Evolutionary conservation across 2,888 invertebrate genomes (phyloP).

Genomic region (Leptopterna dolabrata): DNA sequence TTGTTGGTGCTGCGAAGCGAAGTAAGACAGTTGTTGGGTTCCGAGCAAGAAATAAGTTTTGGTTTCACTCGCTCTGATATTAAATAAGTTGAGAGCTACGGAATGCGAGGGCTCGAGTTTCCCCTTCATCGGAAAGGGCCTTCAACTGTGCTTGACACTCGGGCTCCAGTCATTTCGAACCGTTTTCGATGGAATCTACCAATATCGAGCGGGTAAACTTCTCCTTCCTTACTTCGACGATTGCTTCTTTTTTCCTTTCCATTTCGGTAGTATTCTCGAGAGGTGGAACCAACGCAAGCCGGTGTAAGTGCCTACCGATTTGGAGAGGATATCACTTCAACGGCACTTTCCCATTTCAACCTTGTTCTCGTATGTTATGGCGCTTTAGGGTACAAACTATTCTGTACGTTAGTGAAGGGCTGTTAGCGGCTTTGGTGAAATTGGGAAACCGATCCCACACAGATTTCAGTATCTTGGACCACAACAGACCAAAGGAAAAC

Average conservation of each 20-base stretch:
- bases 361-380: no score
- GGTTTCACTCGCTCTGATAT: not conserved
- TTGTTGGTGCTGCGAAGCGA: not conserved
- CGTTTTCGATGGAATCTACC: conserved; percentile 1
- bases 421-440: no score
- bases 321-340: no score
- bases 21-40: conserved; percentile 13
- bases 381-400: no score
- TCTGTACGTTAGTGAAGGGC: no score
- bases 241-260: not conserved
- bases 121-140: not conserved
- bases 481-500: no score
- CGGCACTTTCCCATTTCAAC: no score
- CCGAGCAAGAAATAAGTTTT: not conserved
- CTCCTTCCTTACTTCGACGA: not conserved
- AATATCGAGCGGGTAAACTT: not conserved
- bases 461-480: no score
- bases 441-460: no score
- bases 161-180: not conserved
- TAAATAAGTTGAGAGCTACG: not conserved
- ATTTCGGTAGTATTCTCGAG: not conserved
- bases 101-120: not conserved
- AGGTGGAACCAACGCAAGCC: not conserved
- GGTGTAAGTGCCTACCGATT: not conserved
- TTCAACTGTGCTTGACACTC: not conserved